These are phyloP conservation scores for Teinopalpus imperialis DNA, from an alignment of 2,888 invertebrate genomes.

Conservation along the genomic window DNA sequence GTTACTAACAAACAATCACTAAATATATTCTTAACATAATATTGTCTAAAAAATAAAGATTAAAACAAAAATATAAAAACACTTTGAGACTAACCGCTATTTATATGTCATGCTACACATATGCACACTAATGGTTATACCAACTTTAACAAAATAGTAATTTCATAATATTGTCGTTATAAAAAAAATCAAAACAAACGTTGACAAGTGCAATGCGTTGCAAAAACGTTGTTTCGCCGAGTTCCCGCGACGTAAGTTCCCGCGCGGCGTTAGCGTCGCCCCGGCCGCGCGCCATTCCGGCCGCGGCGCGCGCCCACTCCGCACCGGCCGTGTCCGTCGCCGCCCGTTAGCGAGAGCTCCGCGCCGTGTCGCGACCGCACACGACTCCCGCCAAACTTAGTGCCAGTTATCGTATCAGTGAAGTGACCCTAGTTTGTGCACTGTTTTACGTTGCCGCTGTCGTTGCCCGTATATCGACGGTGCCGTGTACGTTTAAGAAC, in stretches of 20 bases:
- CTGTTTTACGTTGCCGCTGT: constrained; percentile 21
- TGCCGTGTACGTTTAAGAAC: constrained; percentile 27
- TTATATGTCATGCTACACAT: no score
- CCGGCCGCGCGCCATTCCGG: constrained; percentile 69
- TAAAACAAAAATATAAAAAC: no score
- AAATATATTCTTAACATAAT: no score
- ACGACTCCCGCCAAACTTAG: constrained; percentile 47
- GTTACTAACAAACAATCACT: no score
- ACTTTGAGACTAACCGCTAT: no score
- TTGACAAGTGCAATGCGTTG: constrained; percentile 24
- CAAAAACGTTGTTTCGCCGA: constrained; percentile 38
- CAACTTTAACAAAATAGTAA: no score
- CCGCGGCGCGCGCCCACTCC: constrained; percentile 70
- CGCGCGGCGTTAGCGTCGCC: constrained; percentile 55
- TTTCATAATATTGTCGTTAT: no score
- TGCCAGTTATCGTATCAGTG: constrained; percentile 40
- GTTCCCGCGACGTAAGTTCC: constrained; percentile 38
- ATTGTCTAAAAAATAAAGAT: no score
- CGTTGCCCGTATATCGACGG: background rate
- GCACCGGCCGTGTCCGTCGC: constrained; percentile 52
- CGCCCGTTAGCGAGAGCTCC: constrained; percentile 39
- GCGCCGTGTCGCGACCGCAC: constrained; percentile 52
- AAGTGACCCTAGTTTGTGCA: constrained; percentile 32
- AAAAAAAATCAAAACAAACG: constrained; percentile 11
- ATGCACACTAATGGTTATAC: no score